Conservation (phyloP, 2,888 invertebrate species). For the Coleophora deauratella region DNA sequence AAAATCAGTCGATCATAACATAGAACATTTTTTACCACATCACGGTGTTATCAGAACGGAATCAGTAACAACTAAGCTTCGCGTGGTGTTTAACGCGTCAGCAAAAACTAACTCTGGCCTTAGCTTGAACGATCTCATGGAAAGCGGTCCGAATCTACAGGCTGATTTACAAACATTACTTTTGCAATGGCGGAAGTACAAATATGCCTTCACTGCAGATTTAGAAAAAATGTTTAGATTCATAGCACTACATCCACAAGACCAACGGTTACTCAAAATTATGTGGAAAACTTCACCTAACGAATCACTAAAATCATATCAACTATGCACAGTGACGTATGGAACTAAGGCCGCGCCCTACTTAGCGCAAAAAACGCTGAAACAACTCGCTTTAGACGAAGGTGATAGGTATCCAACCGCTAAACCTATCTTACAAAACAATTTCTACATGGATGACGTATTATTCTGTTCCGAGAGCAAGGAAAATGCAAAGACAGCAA, state of each 20-base stretch:
- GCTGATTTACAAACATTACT: slow-evolving; percentile 10
- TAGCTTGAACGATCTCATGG: slow-evolving; percentile 2
- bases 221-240: slow-evolving; percentile 15
- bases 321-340: slow-evolving; percentile 4
- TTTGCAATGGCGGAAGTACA: slow-evolving; percentile 13
- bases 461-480: too few species aligned
- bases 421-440: not conserved
- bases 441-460: slow-evolving; percentile 9
- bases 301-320: not conserved
- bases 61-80: not conserved
- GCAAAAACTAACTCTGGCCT: not conserved
- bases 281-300: not conserved
- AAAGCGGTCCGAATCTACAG: slow-evolving; percentile 1
- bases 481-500: not conserved
- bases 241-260: slow-evolving; percentile 4
- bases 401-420: slow-evolving; percentile 6
- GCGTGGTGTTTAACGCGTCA: slow-evolving; percentile 1
- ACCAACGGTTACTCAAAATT: not conserved
- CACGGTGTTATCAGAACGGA: not conserved
- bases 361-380: slow-evolving; percentile 18
- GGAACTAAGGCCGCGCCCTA: slow-evolving; percentile 16
- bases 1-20: not conserved
- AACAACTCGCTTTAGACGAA: slow-evolving; percentile 13
- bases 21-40: not conserved
- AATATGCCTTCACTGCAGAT: slow-evolving; percentile 14